Base-by-base conservation (phyloP, 2,888 invertebrate species). In the Aphodius granarius region DNA sequence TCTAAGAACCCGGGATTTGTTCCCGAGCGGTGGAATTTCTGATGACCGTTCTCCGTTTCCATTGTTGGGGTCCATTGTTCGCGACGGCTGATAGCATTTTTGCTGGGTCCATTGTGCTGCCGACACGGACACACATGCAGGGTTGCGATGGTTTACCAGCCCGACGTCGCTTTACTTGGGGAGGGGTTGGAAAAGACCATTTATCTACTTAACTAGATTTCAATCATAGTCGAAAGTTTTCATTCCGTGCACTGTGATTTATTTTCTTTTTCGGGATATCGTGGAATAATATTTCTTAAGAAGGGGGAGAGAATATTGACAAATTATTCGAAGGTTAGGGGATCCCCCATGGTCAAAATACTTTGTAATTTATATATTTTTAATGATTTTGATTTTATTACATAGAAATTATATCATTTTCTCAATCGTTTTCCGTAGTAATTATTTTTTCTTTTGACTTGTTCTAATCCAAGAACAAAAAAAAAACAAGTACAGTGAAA, bases 141-240 rank as follows among this genome's bases (percentile, higher is more conserved):
- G 20, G n/a, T 16, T 6, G 20, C 21, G 68, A 9, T 20, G 22
- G 43, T 43, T 43, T 43, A 43, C 43, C 21, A n/a, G 68, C 21
- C 20, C n/a, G 68, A n/a, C 22, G 19, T 22, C 68, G 19, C 21
- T 9, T 19, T 20, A 75, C 76, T 73, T 72, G 76, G 74, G 63
- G 68, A 73, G 78, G 22, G 73, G 22, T 72, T 68, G 66, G 63
- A 78, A 82, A 81, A 80, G 81, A 81, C 82, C 83, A 83, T 84
- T 84, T 83, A 83, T 84, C 83, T 83, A 83, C 82, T 82, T 84
- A 84, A 83, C 83, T 81, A 80, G 82, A 80, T 83, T 84, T 84
- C 83, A 83, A 84, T 84, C 83, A 83, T 83, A 83, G 82, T 82
- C 82, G 80, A 81, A 82, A 82, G 78, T 77, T 77, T 76, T 74